Evolutionary conservation across 2,797 vertebrate species (phyloP).

Genomic region (Poeciliopsis turneri): DNA sequence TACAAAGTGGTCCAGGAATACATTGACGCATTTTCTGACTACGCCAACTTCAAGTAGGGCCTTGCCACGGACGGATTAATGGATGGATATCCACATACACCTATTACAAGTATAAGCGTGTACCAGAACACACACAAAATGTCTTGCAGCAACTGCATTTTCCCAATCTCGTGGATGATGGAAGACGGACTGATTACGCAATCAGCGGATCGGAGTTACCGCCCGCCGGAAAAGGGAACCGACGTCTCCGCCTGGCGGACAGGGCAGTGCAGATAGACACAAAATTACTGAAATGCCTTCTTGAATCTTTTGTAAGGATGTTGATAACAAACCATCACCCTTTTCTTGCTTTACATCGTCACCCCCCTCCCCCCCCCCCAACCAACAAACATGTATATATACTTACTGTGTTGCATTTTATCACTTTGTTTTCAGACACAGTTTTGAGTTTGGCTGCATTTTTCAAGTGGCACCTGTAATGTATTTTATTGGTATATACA

Average conservation of each 20-base stretch:
- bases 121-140: slow-evolving; percentile 47
- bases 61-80: slow-evolving; percentile 28
- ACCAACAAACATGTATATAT: slow-evolving; percentile 62
- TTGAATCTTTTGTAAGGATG: slow-evolving; percentile 99
- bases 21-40: slow-evolving; percentile 98
- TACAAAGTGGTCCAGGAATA: slow-evolving; percentile 99
- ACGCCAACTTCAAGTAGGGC: slow-evolving; percentile 97
- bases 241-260: slow-evolving; percentile 48
- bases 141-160: slow-evolving; percentile 50
- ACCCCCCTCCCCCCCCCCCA: slow-evolving; percentile 31
- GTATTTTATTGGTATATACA: slow-evolving; percentile 86
- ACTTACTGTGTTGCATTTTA: slow-evolving; percentile 85
- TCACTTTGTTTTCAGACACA: slow-evolving; percentile 87
- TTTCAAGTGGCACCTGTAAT: slow-evolving; percentile 92
- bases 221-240: slow-evolving; percentile 71
- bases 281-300: slow-evolving; percentile 89
- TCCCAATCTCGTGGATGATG: slow-evolving; percentile 53
- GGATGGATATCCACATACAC: slow-evolving; percentile 38
- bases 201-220: slow-evolving; percentile 58
- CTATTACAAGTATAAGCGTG: slow-evolving; percentile 48
- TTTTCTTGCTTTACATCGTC: slow-evolving; percentile 42
- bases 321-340: slow-evolving; percentile 84
- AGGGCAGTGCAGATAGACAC: slow-evolving; percentile 70
- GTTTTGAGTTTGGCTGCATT: slow-evolving; percentile 90
- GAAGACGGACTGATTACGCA: slow-evolving; percentile 48